Evolutionary conservation across 2,797 vertebrate genomes (phyloP).

Genomic region (Nannoperca australis): DNA sequence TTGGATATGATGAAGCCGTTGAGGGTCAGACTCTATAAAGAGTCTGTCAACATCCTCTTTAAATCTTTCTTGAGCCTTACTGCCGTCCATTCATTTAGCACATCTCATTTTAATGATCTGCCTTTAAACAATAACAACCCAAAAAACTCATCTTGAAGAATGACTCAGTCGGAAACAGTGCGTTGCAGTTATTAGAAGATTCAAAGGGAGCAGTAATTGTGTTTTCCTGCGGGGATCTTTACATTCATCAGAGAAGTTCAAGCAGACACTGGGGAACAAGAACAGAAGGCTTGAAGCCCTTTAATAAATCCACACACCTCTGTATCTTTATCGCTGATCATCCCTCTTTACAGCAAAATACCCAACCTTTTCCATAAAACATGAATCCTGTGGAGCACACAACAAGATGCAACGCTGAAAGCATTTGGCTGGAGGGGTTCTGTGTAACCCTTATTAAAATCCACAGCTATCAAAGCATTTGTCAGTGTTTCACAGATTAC

Average conservation of each 20-base stretch:
- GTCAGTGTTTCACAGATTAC: conserved; percentile 57
- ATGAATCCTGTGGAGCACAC: conserved; percentile 28
- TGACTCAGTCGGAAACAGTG: background rate
- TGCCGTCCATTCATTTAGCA: conserved; percentile 8
- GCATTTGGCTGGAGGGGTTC: conserved; percentile 24
- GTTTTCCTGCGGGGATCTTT: background rate
- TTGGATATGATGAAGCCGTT: too few relatives aligned
- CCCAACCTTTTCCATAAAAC: conserved; percentile 36
- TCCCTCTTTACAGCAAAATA: conserved; percentile 6
- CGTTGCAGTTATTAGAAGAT: background rate
- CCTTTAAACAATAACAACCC: conserved; percentile 20
- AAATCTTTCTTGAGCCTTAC: background rate
- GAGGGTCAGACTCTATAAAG: background rate
- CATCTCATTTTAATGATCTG: conserved; percentile 20
- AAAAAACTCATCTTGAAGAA: conserved; percentile 6
- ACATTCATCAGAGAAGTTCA: conserved; percentile 2
- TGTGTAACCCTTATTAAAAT: conserved; percentile 19
- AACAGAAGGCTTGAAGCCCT: background rate
- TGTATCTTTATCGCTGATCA: conserved; percentile 22
- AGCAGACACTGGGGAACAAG: background rate
- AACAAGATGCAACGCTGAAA: background rate
- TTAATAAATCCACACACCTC: conserved; percentile 15
- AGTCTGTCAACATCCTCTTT: conserved; percentile 1
- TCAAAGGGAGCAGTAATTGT: background rate
- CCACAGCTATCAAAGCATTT: conserved; percentile 36